Conservation (phyloP, 2,888 invertebrate species). For the Agonopterix alstromeriana region DNA sequence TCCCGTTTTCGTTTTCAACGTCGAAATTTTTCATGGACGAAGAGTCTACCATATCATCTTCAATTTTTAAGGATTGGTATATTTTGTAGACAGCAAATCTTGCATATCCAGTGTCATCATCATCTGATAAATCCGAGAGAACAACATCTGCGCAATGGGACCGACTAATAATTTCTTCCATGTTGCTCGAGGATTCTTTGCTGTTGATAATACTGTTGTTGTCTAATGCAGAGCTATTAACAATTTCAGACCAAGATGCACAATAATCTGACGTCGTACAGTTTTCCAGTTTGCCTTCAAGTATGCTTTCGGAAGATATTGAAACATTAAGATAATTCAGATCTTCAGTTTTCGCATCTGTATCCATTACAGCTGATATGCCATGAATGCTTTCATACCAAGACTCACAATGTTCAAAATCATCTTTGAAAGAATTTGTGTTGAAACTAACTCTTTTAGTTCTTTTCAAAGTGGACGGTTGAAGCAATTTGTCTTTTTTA, state of each 20-base stretch:
- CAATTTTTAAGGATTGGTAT: conserved; percentile 41
- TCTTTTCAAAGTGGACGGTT: conserved; percentile 53
- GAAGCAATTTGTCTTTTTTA: conserved; percentile 35
- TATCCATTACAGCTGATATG: conserved; percentile 34
- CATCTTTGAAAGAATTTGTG: conserved; percentile 25
- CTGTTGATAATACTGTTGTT: conserved; percentile 32
- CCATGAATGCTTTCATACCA: conserved; percentile 65
- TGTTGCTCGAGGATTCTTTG: conserved; percentile 22
- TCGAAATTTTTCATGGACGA: conserved; percentile 53
- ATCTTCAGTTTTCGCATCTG: conserved; percentile 6
- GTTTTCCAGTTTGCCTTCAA: conserved; percentile 11
- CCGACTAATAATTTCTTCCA: conserved; percentile 40
- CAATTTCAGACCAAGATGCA: conserved; percentile 53
- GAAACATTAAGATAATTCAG: background rate
- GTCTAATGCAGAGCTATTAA: conserved; percentile 38
- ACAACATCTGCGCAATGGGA: conserved; percentile 18
- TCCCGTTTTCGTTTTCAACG: conserved; percentile 21
- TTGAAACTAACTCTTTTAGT: conserved; percentile 40
- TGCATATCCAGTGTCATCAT: conserved; percentile 39
- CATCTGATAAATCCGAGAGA: conserved; percentile 33
- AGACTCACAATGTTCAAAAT: conserved; percentile 33
- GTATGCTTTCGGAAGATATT: background rate
- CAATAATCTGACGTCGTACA: conserved; percentile 7
- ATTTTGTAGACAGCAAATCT: conserved; percentile 59
- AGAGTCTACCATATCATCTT: conserved; percentile 46